Evolutionary conservation across 2,113 vertebrate genomes (phyloP).

Genomic region (Coregonus clupeaformis): DNA sequence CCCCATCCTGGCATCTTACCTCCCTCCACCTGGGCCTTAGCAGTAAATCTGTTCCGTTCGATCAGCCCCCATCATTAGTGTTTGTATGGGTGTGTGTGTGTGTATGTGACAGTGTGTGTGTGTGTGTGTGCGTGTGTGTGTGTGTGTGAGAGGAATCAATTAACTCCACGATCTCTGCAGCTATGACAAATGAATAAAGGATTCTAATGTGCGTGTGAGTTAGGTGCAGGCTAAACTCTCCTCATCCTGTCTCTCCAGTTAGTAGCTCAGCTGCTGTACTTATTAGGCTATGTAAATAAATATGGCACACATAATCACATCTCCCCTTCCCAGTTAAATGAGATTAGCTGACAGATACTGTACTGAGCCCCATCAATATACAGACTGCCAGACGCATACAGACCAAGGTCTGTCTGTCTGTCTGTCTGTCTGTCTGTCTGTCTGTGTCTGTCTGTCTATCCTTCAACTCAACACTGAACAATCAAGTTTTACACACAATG

Average conservation of each 20-base stretch:
- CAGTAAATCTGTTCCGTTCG: too few relatives aligned
- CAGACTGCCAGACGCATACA: not conserved
- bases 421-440: not conserved
- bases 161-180: not conserved
- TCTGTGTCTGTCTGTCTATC: not conserved
- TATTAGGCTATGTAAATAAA: constrained; percentile 1
- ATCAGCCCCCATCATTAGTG: too few relatives aligned
- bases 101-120: too few relatives aligned
- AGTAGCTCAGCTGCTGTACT: not conserved
- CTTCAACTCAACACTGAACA: too few relatives aligned
- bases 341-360: constrained; percentile 11
- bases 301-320: constrained; percentile 9
- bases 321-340: not conserved
- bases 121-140: too few relatives aligned
- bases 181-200: not conserved
- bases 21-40: too few relatives aligned
- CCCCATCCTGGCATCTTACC: too few relatives aligned
- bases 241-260: not conserved
- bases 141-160: not conserved
- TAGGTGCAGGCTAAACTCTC: not conserved
- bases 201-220: not conserved
- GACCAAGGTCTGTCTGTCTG: not conserved
- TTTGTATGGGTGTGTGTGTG: too few relatives aligned
- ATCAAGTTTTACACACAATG: too few relatives aligned
- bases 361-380: not conserved